These are phyloP conservation scores for Hydraecia micacea DNA, from an alignment of 2,888 invertebrate genomes.

Conservation along the genomic window DNA sequence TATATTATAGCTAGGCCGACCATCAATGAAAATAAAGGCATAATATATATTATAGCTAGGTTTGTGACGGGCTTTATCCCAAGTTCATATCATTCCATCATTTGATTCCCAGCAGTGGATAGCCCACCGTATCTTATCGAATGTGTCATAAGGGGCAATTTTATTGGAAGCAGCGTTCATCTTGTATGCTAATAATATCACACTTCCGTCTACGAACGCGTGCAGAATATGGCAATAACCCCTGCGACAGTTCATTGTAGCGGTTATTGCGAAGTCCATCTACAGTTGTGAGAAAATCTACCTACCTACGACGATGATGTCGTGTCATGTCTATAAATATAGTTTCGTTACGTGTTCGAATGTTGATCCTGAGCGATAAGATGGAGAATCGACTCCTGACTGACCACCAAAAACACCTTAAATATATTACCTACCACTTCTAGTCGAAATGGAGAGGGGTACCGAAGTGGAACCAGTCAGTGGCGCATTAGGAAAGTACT, in stretches of 20 bases:
- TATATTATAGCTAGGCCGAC: no score
- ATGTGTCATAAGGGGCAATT: not conserved
- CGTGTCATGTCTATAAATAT: constrained; percentile 18
- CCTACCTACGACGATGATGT: constrained; percentile 3
- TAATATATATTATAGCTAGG: no score
- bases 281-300: constrained; percentile 11
- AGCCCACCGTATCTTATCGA: not conserved
- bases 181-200: constrained; percentile 33
- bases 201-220: constrained; percentile 17
- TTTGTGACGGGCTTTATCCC: no score
- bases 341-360: constrained; percentile 6
- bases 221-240: constrained; percentile 34
- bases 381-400: constrained; percentile 1
- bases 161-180: constrained; percentile 13
- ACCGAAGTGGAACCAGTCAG: not conserved
- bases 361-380: constrained; percentile 16
- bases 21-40: no score
- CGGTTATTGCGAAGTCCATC: constrained; percentile 23
- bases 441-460: not conserved
- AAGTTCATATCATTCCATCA: not conserved
- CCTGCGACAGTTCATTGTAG: constrained; percentile 36
- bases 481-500: not conserved
- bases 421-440: not conserved
- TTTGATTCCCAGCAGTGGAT: not conserved
- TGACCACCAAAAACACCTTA: not conserved